A percentile compares a stretch with the other conserved stretches of the same genome.
These are phyloP conservation scores for Iselma pallidipennis DNA, from an alignment of 2,888 invertebrate genomes.

Conservation along the genomic window DNA sequence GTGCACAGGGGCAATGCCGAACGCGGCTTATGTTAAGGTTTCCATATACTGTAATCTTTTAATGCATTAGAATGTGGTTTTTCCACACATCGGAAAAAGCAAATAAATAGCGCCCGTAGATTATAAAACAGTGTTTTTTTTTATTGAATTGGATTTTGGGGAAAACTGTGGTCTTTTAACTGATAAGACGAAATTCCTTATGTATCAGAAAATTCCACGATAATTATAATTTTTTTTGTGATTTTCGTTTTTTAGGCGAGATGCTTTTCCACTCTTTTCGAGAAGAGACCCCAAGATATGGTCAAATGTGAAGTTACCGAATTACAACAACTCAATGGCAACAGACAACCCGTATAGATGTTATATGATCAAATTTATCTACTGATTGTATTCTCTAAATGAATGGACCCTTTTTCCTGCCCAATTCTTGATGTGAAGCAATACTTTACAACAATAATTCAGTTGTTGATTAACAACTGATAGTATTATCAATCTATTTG, in stretches of 20 bases:
- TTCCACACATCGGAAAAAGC: background rate
- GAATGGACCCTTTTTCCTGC: background rate
- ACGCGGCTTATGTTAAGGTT: too few species aligned
- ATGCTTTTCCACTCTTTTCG: conserved; percentile 40
- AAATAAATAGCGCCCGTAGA: background rate
- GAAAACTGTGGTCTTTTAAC: background rate
- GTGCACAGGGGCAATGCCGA: too few species aligned
- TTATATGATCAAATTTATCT: background rate
- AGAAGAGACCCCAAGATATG: background rate
- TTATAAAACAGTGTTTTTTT: background rate
- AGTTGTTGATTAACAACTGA: background rate
- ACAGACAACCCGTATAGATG: conserved; percentile 2
- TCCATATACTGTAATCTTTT: too few species aligned
- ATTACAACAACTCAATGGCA: conserved; percentile 20
- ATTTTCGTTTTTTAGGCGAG: conserved; percentile 35
- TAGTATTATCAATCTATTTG: background rate
- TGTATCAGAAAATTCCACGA: too few species aligned
- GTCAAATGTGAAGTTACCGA: conserved; percentile 7
- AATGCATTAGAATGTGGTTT: too few species aligned
- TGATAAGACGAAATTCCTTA: too few species aligned
- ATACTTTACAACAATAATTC: background rate
- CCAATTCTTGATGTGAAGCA: conserved; percentile 4
- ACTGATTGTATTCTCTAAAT: background rate
- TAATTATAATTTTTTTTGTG: background rate
- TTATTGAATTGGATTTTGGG: background rate